Evolutionary conservation across 2,113 vertebrate genomes (phyloP).

Genomic region (Ifrita kowaldi): DNA sequence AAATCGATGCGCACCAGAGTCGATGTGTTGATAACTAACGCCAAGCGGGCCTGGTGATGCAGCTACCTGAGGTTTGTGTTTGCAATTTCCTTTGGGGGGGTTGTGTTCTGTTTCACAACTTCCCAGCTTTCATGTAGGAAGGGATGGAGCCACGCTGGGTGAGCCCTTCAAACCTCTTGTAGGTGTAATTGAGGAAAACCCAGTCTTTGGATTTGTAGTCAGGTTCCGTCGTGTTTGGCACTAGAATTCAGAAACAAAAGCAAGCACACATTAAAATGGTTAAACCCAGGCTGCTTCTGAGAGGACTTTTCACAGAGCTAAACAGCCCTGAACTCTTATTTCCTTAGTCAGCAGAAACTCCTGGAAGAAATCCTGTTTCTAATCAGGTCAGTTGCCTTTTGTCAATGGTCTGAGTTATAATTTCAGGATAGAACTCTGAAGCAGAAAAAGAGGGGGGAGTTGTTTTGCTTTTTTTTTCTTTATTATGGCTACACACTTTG

Average conservation of each 20-base stretch:
- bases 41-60: conserved; percentile 63
- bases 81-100: not conserved
- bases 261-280: not conserved
- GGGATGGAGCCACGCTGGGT: conserved; percentile 96
- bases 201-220: conserved; percentile 99
- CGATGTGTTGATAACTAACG: conserved; percentile 46
- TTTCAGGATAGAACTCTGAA: not conserved
- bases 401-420: not conserved
- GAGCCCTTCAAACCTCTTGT: conserved; percentile 96
- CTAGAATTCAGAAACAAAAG: conserved; percentile 51
- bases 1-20: conserved; percentile 54
- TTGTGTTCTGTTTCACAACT: conserved; percentile 74
- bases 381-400: not conserved
- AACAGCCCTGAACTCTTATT: not conserved
- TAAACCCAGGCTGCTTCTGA: not conserved
- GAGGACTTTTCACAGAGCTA: not conserved
- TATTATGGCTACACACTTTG: not conserved
- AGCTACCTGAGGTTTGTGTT: conserved; percentile 72
- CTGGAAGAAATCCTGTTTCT: not conserved
- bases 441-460: rapidly evolving
- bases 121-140: conserved; percentile 92
- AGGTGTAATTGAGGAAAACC: conserved; percentile 99
- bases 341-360: not conserved
- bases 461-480: not conserved
- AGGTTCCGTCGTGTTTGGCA: conserved; percentile 89